Conservation (phyloP, 1,140 invertebrate species). For the Drosophila sp. region DNA sequence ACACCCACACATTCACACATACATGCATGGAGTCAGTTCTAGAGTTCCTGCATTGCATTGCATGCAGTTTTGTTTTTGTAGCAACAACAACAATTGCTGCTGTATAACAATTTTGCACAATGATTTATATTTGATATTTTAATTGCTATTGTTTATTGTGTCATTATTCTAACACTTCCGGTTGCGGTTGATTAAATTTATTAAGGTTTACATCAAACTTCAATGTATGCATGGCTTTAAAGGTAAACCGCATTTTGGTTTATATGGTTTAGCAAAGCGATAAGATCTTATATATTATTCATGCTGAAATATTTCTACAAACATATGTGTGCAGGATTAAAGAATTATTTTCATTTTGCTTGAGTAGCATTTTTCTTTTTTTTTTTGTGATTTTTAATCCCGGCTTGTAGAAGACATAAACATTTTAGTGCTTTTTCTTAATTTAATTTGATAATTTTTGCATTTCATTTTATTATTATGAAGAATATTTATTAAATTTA, state of each 20-base stretch:
- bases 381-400: not conserved
- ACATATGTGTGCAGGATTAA: not conserved
- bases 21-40: constrained; percentile 32
- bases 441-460: not conserved
- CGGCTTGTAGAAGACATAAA: not conserved
- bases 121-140: constrained; percentile 81
- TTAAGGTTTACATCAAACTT: constrained; percentile 69
- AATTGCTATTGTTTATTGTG: constrained; percentile 81
- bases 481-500: constrained; percentile 1
- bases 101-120: constrained; percentile 64
- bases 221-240: constrained; percentile 1
- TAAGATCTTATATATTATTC: constrained; percentile 22
- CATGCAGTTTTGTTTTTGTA: constrained; percentile 50
- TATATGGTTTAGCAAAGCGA: constrained; percentile 41
- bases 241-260: constrained; percentile 59
- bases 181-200: constrained; percentile 81
- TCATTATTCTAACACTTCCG: constrained; percentile 81
- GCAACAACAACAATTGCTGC: constrained; percentile 56
- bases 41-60: constrained; percentile 55
- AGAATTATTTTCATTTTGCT: not conserved
- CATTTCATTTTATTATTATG: not conserved
- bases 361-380: not conserved
- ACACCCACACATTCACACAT: constrained; percentile 22
- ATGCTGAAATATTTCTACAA: not conserved
- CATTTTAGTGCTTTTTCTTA: constrained; percentile 2